Conservation (phyloP, 2,797 vertebrate species). For the Anolis apletophallus region DNA sequence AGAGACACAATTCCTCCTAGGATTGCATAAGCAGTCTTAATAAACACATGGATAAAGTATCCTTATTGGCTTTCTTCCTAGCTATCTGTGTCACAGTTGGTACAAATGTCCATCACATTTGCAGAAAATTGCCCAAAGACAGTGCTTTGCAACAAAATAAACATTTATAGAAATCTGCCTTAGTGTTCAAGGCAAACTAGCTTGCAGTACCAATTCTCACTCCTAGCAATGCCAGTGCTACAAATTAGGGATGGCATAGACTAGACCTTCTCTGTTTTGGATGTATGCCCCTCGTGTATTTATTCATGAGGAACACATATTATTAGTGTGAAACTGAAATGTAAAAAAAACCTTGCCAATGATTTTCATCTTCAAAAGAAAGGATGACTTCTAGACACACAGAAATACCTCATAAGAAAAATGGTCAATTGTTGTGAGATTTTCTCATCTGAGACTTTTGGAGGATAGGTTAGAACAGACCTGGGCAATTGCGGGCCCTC, state of each 20-base stretch:
- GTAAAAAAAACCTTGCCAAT: too few species aligned
- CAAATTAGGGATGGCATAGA: background rate
- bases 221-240: background rate
- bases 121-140: background rate
- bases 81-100: background rate
- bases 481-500: too few species aligned
- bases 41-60: background rate
- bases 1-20: background rate
- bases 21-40: background rate
- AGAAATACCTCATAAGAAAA: too few species aligned
- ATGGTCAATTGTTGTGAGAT: too few species aligned
- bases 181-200: background rate
- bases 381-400: too few species aligned
- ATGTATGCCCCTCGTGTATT: background rate
- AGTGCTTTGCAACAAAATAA: background rate
- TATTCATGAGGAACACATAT: too few species aligned
- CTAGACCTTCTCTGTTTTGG: background rate
- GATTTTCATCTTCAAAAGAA: too few species aligned
- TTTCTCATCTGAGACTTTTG: too few species aligned
- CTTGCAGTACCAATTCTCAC: background rate
- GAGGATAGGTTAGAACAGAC: too few species aligned
- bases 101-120: slow-evolving; percentile 12
- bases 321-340: too few species aligned
- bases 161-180: background rate
- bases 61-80: background rate